Evolutionary conservation across 1,140 invertebrate species (phyloP).

Genomic region (Hycleus phaleratus): DNA sequence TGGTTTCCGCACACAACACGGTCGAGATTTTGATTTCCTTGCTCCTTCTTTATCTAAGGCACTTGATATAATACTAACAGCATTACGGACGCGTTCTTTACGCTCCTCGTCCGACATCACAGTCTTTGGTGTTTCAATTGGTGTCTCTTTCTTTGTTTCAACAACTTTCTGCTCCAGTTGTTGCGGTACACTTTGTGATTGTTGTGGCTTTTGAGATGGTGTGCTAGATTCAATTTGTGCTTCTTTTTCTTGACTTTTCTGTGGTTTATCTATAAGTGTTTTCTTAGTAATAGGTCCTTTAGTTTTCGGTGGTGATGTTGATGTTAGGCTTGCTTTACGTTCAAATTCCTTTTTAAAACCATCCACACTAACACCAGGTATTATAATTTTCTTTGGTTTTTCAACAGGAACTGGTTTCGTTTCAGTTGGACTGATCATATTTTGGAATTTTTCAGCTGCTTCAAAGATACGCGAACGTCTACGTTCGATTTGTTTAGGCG

Average conservation of each 20-base stretch:
- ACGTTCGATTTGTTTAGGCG: slow-evolving; percentile 44
- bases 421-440: slow-evolving; percentile 42
- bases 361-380: slow-evolving; percentile 72
- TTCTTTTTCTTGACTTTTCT: slow-evolving; percentile 4
- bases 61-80: slow-evolving; percentile 51
- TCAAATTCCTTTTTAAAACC: slow-evolving; percentile 79
- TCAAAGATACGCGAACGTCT: slow-evolving; percentile 62
- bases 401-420: slow-evolving; percentile 41
- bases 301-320: slow-evolving; percentile 40
- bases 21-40: slow-evolving; percentile 43
- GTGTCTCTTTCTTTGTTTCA: slow-evolving; percentile 29
- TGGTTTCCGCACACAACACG: slow-evolving; percentile 46
- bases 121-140: slow-evolving; percentile 28
- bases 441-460: slow-evolving; percentile 63
- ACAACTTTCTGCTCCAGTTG: slow-evolving; percentile 28
- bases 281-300: slow-evolving; percentile 27
- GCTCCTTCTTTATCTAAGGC: slow-evolving; percentile 48
- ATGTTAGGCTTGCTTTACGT: slow-evolving; percentile 60
- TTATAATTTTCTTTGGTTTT: slow-evolving; percentile 71
- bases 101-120: slow-evolving; percentile 36
- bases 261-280: slow-evolving; percentile 9
- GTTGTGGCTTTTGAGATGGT: slow-evolving; percentile 23
- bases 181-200: not conserved
- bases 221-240: slow-evolving; percentile 3
- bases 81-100: slow-evolving; percentile 47